phyloP scores from a whole-genome alignment of 2,113 vertebrate genomes.

The Thalassarche chlororhynchos region DNA sequence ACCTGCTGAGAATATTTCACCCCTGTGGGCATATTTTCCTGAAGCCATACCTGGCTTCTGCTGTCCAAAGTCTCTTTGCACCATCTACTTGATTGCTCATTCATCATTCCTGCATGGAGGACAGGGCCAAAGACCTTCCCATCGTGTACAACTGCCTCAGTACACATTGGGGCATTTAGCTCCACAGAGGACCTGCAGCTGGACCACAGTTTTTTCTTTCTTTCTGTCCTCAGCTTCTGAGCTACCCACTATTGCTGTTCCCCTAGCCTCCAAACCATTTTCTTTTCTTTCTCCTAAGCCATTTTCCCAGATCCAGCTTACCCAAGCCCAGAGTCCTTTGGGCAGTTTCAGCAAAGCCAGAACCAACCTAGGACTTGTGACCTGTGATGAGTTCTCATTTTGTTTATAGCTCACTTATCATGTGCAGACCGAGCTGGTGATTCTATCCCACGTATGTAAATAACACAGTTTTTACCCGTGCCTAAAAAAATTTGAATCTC shows the following conservation, averaged over 20 bases:
- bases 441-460: neutral
- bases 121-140: neutral
- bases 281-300: neutral
- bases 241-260: neutral
- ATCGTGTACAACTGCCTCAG: fast-evolving
- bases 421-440: neutral
- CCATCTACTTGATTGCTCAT: fast-evolving
- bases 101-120: neutral
- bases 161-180: neutral
- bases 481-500: neutral
- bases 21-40: neutral
- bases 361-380: neutral
- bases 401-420: neutral
- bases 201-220: neutral
- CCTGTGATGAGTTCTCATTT: neutral
- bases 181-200: neutral
- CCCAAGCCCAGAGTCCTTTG: neutral
- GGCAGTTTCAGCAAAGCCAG: neutral
- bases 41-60: neutral
- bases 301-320: neutral
- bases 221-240: neutral
- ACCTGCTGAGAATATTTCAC: neutral
- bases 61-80: neutral
- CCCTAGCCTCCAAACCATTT: neutral
- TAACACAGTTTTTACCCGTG: neutral